Percentiles rank a stretch among this genome's conserved stretches.
Evolutionary conservation across 2,888 invertebrate genomes (phyloP).

Genomic region (Tipula lateralis): DNA sequence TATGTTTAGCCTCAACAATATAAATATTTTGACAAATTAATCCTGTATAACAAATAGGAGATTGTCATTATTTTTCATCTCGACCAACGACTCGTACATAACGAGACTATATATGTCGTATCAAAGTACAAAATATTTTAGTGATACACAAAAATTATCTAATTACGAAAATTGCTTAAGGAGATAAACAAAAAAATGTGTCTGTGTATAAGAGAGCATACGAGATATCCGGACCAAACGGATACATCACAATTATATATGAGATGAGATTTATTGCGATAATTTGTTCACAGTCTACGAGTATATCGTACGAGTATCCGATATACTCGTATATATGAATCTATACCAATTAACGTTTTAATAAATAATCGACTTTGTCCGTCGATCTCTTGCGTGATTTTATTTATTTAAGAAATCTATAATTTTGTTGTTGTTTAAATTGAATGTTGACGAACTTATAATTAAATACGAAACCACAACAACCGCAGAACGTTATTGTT

Average conservation of each 20-base stretch:
- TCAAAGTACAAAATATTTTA: not conserved
- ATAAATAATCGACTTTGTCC: not conserved
- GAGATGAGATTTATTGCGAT: not conserved
- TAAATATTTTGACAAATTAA: conserved; percentile 11
- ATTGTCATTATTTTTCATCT: not conserved
- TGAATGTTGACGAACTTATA: not conserved
- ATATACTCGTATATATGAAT: not conserved
- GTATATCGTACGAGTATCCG: too few relatives aligned
- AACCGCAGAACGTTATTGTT: not conserved
- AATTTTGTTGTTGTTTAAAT: not conserved
- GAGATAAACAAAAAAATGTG: not conserved
- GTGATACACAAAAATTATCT: not conserved
- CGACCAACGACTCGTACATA: not conserved
- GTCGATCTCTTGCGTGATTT: not conserved
- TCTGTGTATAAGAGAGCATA: not conserved
- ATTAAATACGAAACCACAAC: not conserved
- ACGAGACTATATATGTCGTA: not conserved
- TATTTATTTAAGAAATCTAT: not conserved
- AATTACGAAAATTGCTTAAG: not conserved
- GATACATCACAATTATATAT: too few relatives aligned
- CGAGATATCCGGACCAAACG: too few relatives aligned
- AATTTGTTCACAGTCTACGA: not conserved
- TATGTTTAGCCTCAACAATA: conserved; percentile 6
- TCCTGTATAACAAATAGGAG: not conserved
- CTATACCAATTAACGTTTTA: not conserved